Conservation (phyloP, 2,888 invertebrate genomes). For the Argynnis bischoffii region DNA sequence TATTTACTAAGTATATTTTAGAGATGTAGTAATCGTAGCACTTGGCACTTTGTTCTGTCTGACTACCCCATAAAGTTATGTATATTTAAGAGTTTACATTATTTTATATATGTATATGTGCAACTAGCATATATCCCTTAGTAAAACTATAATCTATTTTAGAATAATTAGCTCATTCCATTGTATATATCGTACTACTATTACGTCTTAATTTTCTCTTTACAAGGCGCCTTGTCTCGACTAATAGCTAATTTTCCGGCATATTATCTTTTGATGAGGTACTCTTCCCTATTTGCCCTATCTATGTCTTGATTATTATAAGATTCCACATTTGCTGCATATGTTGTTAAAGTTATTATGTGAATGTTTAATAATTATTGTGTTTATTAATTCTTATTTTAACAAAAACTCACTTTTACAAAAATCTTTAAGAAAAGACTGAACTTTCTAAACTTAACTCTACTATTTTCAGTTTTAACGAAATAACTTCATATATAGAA, state of each 20-base stretch:
- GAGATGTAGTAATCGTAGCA: too few relatives aligned
- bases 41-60: too few relatives aligned
- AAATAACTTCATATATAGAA: too few relatives aligned
- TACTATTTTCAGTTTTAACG: too few relatives aligned
- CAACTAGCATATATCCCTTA: not conserved
- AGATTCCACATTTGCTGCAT: slow-evolving; percentile 5
- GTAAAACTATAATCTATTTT: not conserved
- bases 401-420: too few relatives aligned
- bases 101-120: not conserved
- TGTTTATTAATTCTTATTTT: too few relatives aligned
- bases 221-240: slow-evolving; percentile 24
- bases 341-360: not conserved
- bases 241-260: slow-evolving; percentile 34
- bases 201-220: slow-evolving; percentile 29
- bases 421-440: too few relatives aligned
- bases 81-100: too few relatives aligned
- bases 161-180: slow-evolving; percentile 13
- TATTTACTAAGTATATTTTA: too few relatives aligned
- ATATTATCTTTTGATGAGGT: slow-evolving; percentile 33
- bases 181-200: slow-evolving; percentile 13
- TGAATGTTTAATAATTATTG: not conserved
- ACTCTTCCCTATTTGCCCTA: slow-evolving; percentile 21
- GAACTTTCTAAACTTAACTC: too few relatives aligned
- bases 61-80: too few relatives aligned
- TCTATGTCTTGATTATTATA: slow-evolving; percentile 6